phyloP scores from a whole-genome alignment of 2,888 invertebrate genomes.

The Dinocampus coccinellae region DNA sequence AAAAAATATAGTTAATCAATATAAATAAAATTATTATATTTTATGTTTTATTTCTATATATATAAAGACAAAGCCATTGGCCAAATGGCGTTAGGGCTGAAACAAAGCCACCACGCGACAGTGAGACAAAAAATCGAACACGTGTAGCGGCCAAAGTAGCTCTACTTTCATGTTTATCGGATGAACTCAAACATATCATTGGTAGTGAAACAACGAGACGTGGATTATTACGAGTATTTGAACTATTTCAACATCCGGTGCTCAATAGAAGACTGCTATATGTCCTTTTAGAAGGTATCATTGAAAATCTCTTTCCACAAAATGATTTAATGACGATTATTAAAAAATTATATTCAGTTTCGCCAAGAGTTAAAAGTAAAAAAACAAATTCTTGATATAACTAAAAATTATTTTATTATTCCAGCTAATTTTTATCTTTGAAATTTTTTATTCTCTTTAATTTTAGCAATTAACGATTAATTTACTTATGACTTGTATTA shows the following conservation, averaged over 20 bases:
- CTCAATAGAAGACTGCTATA: slow-evolving; percentile 87
- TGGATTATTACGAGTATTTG: slow-evolving; percentile 87
- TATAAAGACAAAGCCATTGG: slow-evolving; percentile 73
- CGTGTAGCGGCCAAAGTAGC: slow-evolving; percentile 89
- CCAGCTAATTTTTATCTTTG: neutral
- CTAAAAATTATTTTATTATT: slow-evolving; percentile 17
- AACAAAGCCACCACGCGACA: slow-evolving; percentile 71
- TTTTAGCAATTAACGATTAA: slow-evolving; percentile 6
- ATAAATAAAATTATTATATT: neutral
- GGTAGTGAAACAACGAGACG: slow-evolving; percentile 89
- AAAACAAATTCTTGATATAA: slow-evolving; percentile 55
- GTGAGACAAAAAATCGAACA: slow-evolving; percentile 79
- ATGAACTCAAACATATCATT: slow-evolving; percentile 90
- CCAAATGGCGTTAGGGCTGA: slow-evolving; percentile 74
- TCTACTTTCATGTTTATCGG: slow-evolving; percentile 86
- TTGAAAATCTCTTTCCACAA: slow-evolving; percentile 84
- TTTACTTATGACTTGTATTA: neutral
- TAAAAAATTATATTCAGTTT: slow-evolving; percentile 80
- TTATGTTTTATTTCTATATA: neutral
- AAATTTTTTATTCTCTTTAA: too few species aligned
- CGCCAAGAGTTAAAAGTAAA: slow-evolving; percentile 68
- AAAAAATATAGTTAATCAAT: neutral
- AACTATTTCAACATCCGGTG: slow-evolving; percentile 87
- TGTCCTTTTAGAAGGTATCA: slow-evolving; percentile 85
- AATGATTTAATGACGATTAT: slow-evolving; percentile 81